Base-by-base conservation (phyloP, 1,140 invertebrate species). In the Pseudachorutes palmiensis region DNA sequence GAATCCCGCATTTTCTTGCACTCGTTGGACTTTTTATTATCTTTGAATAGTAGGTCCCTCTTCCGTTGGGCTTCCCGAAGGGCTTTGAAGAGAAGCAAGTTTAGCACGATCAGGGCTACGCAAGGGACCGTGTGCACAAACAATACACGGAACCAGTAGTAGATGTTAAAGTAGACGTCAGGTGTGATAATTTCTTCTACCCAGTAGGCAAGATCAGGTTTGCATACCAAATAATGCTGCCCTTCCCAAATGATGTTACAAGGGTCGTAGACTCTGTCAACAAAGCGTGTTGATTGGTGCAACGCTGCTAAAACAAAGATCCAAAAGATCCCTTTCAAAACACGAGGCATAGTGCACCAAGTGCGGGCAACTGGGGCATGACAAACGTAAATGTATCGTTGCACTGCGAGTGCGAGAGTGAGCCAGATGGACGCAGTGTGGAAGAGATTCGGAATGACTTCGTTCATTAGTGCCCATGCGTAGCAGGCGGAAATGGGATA, bases 391-490 rank as follows among this genome's bases (percentile, higher is more conserved):
- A 94, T 92, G 79, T 94, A 94, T 62, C 90, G 81, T 80, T 95
- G 92, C 1, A 91, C 86, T 1, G 92, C 92, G 32, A 95, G 79
- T 0, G 89, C 87, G 65, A 94, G 78, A 0, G 92, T 94, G 67
- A 94, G 79, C 90, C 92, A 94, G 55, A 94, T 92, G 67, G 90
- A 93, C 0, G 91, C 89, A 1, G 92, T 94, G 80, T 94, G 92
- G 77, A 93, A 94, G 76, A 93, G 84, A 26, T 89, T 89, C 1
- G 92, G 92, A 69, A 94, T 71, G 0, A 77, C 68, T 64, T 82
- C 89, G 75, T 88, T 87, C 86, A 90, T 89, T 73, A 85, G 83
- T 71, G 82, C 84, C 82, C 86, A 92, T 0, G 86, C 84, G 75
- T 89, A 88, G 76, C 92, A 94, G 2, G 87, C 83, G 24, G 83